Evolutionary conservation across 2,113 vertebrate genomes (phyloP).

Genomic region (Lontra canadensis): DNA sequence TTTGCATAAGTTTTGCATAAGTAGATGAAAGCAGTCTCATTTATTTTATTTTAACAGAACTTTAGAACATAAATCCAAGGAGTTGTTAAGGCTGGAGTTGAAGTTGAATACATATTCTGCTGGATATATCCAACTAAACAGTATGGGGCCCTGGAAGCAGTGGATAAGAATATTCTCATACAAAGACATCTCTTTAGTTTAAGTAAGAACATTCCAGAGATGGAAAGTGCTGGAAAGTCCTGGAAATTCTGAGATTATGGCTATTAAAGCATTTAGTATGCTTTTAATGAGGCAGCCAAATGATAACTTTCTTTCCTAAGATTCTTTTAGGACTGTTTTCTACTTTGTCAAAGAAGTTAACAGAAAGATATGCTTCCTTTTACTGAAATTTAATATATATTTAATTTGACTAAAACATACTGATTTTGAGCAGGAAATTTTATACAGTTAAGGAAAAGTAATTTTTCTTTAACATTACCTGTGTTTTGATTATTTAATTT

Average conservation of each 20-base stretch:
- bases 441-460: background rate
- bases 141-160: background rate
- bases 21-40: background rate
- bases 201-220: background rate
- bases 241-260: background rate
- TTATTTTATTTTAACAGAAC: slow-evolving; percentile 34
- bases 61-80: slow-evolving; percentile 4
- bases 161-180: background rate
- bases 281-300: background rate
- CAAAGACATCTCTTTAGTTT: background rate
- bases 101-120: background rate
- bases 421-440: background rate
- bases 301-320: background rate
- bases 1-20: background rate
- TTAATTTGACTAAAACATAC: background rate
- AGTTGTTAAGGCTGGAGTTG: background rate
- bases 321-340: background rate
- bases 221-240: background rate
- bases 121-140: background rate
- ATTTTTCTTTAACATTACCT: background rate
- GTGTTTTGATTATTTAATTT: background rate
- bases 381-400: background rate
- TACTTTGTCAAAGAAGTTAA: background rate
- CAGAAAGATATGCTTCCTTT: slow-evolving; percentile 19
- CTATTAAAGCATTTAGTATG: background rate